phyloP scores from a whole-genome alignment of 2,888 invertebrate species.

The Saturnia pavonia region DNA sequence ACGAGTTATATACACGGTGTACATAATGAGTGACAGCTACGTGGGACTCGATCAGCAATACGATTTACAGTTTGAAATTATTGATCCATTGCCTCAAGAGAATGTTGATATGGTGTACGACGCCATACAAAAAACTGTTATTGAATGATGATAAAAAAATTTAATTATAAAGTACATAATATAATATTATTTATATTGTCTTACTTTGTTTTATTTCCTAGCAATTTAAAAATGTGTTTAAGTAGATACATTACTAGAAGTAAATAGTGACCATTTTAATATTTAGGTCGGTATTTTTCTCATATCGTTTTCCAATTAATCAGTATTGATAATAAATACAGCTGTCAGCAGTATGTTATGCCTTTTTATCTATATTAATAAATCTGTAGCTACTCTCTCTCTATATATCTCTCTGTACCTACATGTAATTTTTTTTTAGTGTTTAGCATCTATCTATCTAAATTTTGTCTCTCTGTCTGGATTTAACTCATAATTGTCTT shows the following conservation, averaged over 20 bases:
- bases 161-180: slow-evolving; percentile 7
- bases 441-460: too few relatives aligned
- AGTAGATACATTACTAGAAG: background rate
- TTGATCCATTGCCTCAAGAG: slow-evolving; percentile 65
- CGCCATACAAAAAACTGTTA: slow-evolving; percentile 58
- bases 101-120: slow-evolving; percentile 59
- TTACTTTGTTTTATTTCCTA: background rate
- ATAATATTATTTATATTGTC: slow-evolving; percentile 3
- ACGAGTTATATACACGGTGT: slow-evolving; percentile 89
- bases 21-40: slow-evolving; percentile 95
- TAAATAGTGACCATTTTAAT: too few relatives aligned
- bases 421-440: too few relatives aligned
- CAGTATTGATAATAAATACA: too few relatives aligned
- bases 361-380: too few relatives aligned
- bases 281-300: too few relatives aligned
- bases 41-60: slow-evolving; percentile 97
- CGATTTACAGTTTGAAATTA: slow-evolving; percentile 79
- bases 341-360: too few relatives aligned
- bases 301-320: too few relatives aligned
- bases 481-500: too few relatives aligned
- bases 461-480: too few relatives aligned
- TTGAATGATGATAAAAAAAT: slow-evolving; percentile 38
- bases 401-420: too few relatives aligned
- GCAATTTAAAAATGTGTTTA: background rate
- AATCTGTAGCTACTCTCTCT: too few relatives aligned